These are phyloP conservation scores for Tachuris rubrigastra DNA, from an alignment of 2,113 vertebrate genomes.

Conservation along the genomic window DNA sequence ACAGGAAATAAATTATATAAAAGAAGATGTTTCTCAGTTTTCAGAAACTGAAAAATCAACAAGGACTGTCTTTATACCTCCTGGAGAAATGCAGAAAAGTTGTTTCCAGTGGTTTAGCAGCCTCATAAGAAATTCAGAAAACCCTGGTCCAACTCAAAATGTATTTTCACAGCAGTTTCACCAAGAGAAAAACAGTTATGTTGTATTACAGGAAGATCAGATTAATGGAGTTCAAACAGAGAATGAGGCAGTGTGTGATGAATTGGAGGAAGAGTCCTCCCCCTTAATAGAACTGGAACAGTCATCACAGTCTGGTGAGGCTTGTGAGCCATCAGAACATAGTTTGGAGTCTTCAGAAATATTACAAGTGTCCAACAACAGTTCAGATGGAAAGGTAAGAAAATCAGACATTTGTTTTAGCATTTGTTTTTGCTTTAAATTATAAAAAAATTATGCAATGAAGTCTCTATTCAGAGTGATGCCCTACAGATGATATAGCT, in stretches of 20 bases:
- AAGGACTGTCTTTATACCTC: not conserved
- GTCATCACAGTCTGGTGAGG: not conserved
- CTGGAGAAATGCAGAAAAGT: slow-evolving; percentile 56
- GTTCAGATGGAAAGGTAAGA: slow-evolving; percentile 61
- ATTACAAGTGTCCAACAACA: not conserved
- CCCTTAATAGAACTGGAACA: slow-evolving; percentile 12
- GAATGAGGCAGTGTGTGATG: not conserved
- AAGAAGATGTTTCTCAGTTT: not conserved
- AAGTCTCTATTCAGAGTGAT: not conserved
- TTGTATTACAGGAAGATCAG: not conserved
- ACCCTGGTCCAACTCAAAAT: not conserved
- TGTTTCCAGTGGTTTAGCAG: slow-evolving; percentile 78
- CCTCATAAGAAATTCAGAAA: not conserved
- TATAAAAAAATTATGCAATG: not conserved
- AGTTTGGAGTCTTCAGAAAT: not conserved
- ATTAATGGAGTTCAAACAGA: not conserved
- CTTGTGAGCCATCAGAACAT: not conserved
- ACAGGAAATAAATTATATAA: not conserved
- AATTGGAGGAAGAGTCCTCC: slow-evolving; percentile 27
- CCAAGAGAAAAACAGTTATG: slow-evolving; percentile 19
- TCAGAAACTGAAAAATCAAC: not conserved
- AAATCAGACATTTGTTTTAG: not conserved
- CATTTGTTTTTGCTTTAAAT: not conserved
- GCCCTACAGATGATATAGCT: not conserved
- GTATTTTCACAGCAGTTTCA: slow-evolving; percentile 73